Percentiles rank a stretch among this genome's conserved stretches.
Evolutionary conservation across 2,888 invertebrate genomes (phyloP).

Genomic region (Clanis bilineata): DNA sequence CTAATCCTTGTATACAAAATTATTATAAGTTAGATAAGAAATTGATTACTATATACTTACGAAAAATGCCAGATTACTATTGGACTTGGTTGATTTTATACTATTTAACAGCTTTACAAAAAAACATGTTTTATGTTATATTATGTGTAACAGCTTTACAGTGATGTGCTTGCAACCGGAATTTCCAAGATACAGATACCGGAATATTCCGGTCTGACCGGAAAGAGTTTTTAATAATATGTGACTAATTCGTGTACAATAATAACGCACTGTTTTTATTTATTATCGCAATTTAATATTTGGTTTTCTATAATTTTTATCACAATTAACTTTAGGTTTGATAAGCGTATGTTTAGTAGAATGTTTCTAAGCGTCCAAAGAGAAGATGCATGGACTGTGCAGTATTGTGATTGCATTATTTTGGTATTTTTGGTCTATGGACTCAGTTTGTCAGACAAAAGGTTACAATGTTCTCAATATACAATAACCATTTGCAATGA

Average conservation of each 20-base stretch:
- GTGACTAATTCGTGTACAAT: slow-evolving; percentile 10
- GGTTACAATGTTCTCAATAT: background rate
- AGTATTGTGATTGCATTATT: background rate
- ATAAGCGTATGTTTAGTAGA: background rate
- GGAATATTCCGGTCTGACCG: background rate
- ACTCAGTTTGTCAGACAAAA: background rate
- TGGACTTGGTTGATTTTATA: background rate
- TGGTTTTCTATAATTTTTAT: slow-evolving; percentile 10
- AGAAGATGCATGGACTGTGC: background rate
- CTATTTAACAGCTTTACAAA: background rate
- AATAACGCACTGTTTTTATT: slow-evolving; percentile 13
- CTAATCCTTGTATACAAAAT: background rate
- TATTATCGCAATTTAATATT: background rate
- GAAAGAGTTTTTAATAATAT: slow-evolving; percentile 7
- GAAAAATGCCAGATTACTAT: background rate
- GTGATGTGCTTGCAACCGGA: background rate
- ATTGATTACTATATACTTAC: background rate
- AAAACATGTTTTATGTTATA: too few species aligned
- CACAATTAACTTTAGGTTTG: slow-evolving; percentile 9
- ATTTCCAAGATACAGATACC: background rate
- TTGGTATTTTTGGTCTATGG: background rate
- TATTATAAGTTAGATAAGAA: background rate
- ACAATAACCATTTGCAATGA: background rate
- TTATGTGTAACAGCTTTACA: background rate
- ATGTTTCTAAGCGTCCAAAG: background rate